Percentiles rank a stretch among this genome's conserved stretches.
phyloP scores from a whole-genome alignment of 1,140 invertebrate genomes.

The Antheraea pernyi region DNA sequence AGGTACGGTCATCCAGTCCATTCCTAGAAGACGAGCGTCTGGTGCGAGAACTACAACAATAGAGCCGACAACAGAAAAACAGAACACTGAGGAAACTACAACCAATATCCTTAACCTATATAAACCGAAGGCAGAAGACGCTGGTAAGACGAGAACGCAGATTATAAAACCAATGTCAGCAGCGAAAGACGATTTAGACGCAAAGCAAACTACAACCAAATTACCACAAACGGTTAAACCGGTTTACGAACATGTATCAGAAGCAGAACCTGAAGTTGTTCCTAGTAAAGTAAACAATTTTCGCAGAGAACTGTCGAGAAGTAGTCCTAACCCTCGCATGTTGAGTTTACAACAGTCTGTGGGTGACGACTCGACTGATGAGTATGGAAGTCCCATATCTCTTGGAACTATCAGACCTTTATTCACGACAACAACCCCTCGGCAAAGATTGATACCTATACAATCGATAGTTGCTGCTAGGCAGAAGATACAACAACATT shows the following conservation, averaged over 20 bases:
- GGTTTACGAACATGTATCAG: constrained; percentile 71
- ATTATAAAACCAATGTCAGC: constrained; percentile 52
- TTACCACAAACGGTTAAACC: constrained; percentile 70
- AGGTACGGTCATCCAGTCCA: constrained; percentile 81
- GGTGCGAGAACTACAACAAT: constrained; percentile 38
- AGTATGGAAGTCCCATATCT: constrained; percentile 83
- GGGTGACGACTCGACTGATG: constrained; percentile 82
- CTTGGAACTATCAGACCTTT: constrained; percentile 81
- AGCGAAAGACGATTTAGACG: constrained; percentile 53
- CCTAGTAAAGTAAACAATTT: constrained; percentile 54
- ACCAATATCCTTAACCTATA: constrained; percentile 54
- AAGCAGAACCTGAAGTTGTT: constrained; percentile 63
- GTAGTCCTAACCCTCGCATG: constrained; percentile 70
- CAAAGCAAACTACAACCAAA: constrained; percentile 61
- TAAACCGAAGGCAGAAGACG: constrained; percentile 56
- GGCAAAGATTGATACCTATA: constrained; percentile 70
- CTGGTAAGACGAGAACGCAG: constrained; percentile 50
- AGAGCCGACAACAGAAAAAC: constrained; percentile 54
- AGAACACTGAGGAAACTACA: constrained; percentile 58
- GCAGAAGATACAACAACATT: constrained; percentile 69
- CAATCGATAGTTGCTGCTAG: constrained; percentile 64
- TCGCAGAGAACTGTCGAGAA: constrained; percentile 79
- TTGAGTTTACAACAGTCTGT: constrained; percentile 76
- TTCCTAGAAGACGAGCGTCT: constrained; percentile 75
- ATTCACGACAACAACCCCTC: constrained; percentile 81